Conservation (phyloP, 2,113 vertebrate genomes). For the Ranitomeya variabilis region DNA sequence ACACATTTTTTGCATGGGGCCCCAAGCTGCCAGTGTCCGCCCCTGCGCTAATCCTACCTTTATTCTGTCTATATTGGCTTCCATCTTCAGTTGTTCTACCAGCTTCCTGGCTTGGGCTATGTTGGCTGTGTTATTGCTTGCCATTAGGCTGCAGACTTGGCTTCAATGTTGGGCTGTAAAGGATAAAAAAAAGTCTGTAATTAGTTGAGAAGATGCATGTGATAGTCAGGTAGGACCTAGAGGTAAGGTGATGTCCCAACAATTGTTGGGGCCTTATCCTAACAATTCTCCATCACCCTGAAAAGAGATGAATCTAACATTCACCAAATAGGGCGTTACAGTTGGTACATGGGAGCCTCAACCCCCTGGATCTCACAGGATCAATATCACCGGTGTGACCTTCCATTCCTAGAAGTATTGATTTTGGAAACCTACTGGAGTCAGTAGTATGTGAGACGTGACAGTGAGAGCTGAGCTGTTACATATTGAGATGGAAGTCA, state of each 20-base stretch:
- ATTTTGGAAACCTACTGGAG: constrained; percentile 16
- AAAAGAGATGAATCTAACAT: not conserved
- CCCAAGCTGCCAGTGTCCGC: too few species aligned
- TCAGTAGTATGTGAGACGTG: constrained; percentile 22
- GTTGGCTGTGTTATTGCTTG: constrained; percentile 97
- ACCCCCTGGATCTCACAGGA: not conserved
- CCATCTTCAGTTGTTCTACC: constrained; percentile 99
- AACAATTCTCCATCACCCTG: not conserved
- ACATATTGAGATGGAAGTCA: not conserved
- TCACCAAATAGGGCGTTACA: not conserved
- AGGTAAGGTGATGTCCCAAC: not conserved
- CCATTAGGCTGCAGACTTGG: constrained; percentile 75
- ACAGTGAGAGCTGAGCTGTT: not conserved
- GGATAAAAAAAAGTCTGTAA: constrained; percentile 31
- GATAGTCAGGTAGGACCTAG: not conserved
- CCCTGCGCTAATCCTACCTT: constrained; percentile 75
- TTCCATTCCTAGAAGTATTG: constrained; percentile 26
- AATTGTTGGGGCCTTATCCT: not conserved
- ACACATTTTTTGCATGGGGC: too few species aligned
- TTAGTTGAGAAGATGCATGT: not conserved
- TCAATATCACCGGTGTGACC: constrained; percentile 2
- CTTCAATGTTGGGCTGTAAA: constrained; percentile 59
- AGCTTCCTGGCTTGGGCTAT: constrained; percentile 97
- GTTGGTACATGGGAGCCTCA: not conserved
- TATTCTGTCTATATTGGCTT: constrained; percentile 98